phyloP scores from a whole-genome alignment of 2,888 invertebrate genomes.

The Cryptosula pallasiana region DNA sequence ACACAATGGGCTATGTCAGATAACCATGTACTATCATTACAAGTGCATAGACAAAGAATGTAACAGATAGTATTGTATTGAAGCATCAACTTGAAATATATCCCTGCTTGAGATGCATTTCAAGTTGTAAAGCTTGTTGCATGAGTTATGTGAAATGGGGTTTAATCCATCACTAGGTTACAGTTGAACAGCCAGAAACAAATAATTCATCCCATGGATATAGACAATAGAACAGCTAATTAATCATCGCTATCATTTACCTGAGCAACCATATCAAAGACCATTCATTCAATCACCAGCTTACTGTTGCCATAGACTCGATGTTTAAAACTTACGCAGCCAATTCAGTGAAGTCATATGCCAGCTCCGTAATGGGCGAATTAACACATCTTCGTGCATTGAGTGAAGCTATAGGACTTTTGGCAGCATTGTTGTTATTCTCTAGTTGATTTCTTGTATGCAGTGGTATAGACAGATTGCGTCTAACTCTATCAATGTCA shows the following conservation, averaged over 20 bases:
- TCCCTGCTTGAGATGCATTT: not conserved
- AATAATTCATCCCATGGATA: no score
- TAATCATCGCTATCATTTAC: no score
- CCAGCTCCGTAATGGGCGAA: constrained; percentile 12
- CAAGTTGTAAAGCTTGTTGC: no score
- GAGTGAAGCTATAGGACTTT: not conserved
- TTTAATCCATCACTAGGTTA: no score
- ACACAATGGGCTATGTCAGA: not conserved
- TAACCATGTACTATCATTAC: not conserved
- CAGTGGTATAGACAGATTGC: not conserved
- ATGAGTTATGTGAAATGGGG: no score
- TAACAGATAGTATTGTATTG: not conserved
- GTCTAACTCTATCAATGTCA: not conserved
- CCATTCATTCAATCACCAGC: no score
- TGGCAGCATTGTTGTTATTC: not conserved
- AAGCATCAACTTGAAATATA: not conserved
- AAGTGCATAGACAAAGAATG: not conserved
- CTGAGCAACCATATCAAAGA: no score
- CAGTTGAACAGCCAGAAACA: no score
- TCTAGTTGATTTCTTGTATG: not conserved
- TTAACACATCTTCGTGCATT: not conserved
- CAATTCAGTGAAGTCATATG: constrained; percentile 7
- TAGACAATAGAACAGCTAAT: no score
- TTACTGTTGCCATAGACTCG: no score
- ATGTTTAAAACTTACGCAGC: constrained; percentile 23